Evolutionary conservation across 2,888 invertebrate genomes (phyloP).

Genomic region (Epiblema foenella): DNA sequence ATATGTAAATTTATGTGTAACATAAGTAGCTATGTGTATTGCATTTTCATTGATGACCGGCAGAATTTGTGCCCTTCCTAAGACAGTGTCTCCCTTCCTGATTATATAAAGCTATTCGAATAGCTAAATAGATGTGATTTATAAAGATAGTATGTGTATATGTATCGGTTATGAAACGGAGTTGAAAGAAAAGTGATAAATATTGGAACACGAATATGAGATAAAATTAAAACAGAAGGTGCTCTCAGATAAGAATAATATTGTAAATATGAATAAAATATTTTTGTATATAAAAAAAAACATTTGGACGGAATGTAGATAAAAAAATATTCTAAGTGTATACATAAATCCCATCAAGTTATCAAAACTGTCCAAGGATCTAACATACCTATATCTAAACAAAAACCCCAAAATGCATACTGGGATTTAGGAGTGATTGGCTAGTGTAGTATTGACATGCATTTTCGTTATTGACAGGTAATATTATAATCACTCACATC

Average conservation of each 20-base stretch:
- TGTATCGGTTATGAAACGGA: neutral
- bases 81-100: too few relatives aligned
- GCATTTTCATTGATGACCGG: too few relatives aligned
- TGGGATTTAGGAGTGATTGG: neutral
- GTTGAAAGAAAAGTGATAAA: neutral
- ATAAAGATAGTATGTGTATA: too few relatives aligned
- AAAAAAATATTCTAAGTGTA: neutral
- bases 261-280: slow-evolving; percentile 24
- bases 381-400: too few relatives aligned
- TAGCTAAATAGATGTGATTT: neutral
- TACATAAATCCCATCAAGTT: neutral
- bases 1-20: too few relatives aligned
- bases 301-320: slow-evolving; percentile 3
- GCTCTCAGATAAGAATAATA: slow-evolving; percentile 22
- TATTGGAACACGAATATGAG: neutral
- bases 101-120: neutral
- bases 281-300: slow-evolving; percentile 22
- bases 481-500: neutral
- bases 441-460: neutral
- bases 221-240: slow-evolving; percentile 29
- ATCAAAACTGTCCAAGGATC: too few relatives aligned
- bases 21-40: too few relatives aligned
- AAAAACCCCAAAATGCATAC: neutral
- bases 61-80: too few relatives aligned
- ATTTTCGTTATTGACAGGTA: neutral